Evolutionary conservation across 2,888 invertebrate species (phyloP), one percentile per base, ranked within the genome.

Genomic region (Leptogaster cylindrica): DNA sequence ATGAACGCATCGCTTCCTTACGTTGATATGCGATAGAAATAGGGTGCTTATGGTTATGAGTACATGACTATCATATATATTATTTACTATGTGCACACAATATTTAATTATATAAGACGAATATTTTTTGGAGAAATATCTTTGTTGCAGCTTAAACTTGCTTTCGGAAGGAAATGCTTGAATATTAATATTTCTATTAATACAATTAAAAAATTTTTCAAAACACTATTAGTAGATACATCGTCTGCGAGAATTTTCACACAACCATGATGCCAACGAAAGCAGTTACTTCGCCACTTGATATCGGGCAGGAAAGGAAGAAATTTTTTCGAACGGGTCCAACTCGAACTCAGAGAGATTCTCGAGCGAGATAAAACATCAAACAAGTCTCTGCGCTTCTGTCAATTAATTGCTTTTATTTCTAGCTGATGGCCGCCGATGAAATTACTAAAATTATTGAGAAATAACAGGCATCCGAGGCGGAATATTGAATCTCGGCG

Each of bases 351-450:
- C 46, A 7, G 25, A 36, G 71, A 72, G 72, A 72, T 72, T 65
- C 70, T 65, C 69, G 63, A 65, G 63, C 41, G 64, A 68, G 73
- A 73, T 73, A 73, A 73, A 72, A 73, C 72, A 71, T 73, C 73
- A 73, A 73, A 73, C 73, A 71, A 71, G 73, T 72, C 73, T 71
- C 71, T 72, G 71, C 72, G 73, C 73, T 73, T 73, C 73, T 73
- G 73, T 73, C 73, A 73, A 73, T 73, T 73, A 72, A 72, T 70
- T 72, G 70, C 64, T 68, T 72, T 71, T 65, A 70, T 65, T 70
- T 70, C 70, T 69, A 25, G 36, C 20, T 33, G 23, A 31, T 18
- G 48, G 14, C 36, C 36, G 33, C 50, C 65, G 65, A 65, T 50
- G 50, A 65, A 65, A 65, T 65, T 65, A 65, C 50, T 65, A 65